Percentiles rank a stretch among this genome's conserved stretches.
phyloP scores from a whole-genome alignment of 2,888 invertebrate species.

The Caenorhabditis virilis region DNA sequence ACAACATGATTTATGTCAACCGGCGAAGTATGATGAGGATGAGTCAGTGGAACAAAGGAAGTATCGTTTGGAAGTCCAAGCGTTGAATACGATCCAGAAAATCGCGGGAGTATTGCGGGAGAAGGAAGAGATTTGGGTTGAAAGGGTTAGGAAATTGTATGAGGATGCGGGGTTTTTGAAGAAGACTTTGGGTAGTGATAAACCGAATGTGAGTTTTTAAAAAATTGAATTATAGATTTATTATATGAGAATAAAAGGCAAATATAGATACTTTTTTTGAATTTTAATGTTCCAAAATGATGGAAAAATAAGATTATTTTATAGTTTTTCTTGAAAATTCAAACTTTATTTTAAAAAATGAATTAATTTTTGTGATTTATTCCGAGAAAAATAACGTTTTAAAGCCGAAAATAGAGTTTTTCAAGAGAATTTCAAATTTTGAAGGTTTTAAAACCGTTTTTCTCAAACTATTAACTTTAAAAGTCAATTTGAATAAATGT shows the following conservation, averaged over 20 bases:
- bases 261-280: background rate
- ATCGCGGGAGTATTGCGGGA: background rate
- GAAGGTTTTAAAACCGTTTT: no score
- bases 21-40: slow-evolving; percentile 18
- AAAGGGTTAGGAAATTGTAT: slow-evolving; percentile 14
- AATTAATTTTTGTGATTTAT: background rate
- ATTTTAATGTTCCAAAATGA: no score
- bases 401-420: no score
- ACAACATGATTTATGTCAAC: slow-evolving; percentile 9
- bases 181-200: slow-evolving; percentile 15
- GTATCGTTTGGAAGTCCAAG: slow-evolving; percentile 23
- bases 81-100: slow-evolving; percentile 9
- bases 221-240: background rate
- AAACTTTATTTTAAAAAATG: background rate
- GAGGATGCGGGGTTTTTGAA: slow-evolving; percentile 18
- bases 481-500: no score
- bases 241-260: background rate
- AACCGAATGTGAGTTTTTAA: slow-evolving; percentile 2
- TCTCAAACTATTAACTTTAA: no score
- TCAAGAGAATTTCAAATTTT: no score
- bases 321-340: background rate
- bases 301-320: no score
- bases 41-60: slow-evolving; percentile 22
- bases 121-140: slow-evolving; percentile 9
- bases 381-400: background rate